Conservation (phyloP, 1,140 invertebrate species). For the Drosophila lowei region DNA sequence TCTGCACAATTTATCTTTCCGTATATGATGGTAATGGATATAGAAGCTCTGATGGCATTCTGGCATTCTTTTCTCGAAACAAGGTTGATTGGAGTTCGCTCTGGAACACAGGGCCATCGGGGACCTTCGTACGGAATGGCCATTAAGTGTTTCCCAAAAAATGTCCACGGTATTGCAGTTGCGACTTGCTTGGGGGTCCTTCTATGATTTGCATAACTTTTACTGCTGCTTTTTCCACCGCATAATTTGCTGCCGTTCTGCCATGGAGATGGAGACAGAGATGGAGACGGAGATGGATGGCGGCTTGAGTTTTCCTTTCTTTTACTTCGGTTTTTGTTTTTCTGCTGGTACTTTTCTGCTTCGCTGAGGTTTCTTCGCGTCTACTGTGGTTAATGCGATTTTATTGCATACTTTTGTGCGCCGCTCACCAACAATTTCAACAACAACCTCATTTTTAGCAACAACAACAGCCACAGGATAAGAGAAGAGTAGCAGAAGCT, state of each 20-base stretch:
- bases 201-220: constrained; percentile 37
- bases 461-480: constrained; percentile 2
- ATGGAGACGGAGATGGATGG: constrained; percentile 3
- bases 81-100: too few species aligned
- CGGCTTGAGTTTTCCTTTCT: constrained; percentile 24
- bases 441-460: not conserved
- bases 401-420: constrained; percentile 69
- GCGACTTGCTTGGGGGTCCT: constrained; percentile 1
- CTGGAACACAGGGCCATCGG: too few species aligned
- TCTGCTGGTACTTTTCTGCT: not conserved
- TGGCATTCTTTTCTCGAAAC: too few species aligned
- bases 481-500: constrained; percentile 8
- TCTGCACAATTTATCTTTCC: too few species aligned
- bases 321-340: not conserved
- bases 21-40: too few species aligned
- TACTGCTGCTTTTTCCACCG: constrained; percentile 9
- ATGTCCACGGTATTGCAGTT: not conserved
- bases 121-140: too few species aligned
- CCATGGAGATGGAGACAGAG: not conserved
- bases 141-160: too few species aligned
- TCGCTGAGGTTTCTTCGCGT: not conserved
- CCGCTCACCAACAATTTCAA: constrained; percentile 21
- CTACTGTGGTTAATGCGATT: constrained; percentile 64
- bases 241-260: constrained; percentile 43
- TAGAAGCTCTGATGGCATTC: too few species aligned